These are phyloP conservation scores for Hartigia nigra DNA, from an alignment of 2,888 invertebrate species.

Conservation along the genomic window DNA sequence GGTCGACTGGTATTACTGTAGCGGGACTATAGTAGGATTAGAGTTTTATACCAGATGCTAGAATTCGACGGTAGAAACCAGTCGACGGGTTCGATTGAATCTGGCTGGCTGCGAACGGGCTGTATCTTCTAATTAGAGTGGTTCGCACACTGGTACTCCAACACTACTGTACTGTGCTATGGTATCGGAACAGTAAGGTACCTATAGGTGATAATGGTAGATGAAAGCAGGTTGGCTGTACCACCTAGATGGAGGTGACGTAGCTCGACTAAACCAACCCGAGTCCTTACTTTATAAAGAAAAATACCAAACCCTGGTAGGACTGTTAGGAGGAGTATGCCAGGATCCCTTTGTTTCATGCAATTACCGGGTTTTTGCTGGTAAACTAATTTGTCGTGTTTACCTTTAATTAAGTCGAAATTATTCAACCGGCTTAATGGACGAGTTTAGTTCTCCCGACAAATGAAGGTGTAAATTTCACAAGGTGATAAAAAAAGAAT, in stretches of 20 bases:
- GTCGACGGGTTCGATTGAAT: constrained; percentile 1
- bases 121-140: constrained; percentile 7
- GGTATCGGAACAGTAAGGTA: background rate
- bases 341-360: background rate
- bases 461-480: background rate
- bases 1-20: background rate
- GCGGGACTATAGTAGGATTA: background rate
- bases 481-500: background rate
- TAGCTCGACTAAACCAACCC: background rate
- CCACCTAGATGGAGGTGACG: background rate
- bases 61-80: background rate
- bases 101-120: background rate
- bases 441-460: background rate
- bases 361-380: background rate
- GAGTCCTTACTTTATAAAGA: background rate
- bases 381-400: background rate
- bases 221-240: background rate
- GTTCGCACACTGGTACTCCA: background rate
- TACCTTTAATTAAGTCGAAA: constrained; percentile 11
- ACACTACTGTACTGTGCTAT: background rate
- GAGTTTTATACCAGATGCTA: background rate
- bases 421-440: background rate
- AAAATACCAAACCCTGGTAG: background rate
- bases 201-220: background rate
- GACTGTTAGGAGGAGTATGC: background rate